Evolutionary conservation across 2,888 invertebrate genomes (phyloP), one percentile per base, ranked within the genome.

Genomic region (Synanthedon vespiformis): DNA sequence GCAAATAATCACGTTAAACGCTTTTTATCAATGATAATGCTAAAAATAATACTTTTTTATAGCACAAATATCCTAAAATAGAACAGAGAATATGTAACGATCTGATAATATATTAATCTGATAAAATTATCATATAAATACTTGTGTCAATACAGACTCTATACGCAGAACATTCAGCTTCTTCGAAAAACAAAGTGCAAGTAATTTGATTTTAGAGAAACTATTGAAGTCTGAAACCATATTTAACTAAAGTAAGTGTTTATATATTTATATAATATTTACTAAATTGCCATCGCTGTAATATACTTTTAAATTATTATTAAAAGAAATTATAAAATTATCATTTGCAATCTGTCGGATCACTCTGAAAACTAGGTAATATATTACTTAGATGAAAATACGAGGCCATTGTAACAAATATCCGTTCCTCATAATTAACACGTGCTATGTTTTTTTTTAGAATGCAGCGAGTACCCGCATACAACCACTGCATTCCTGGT

Each of bases 391-490:
- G 22, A 3, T 22, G 4, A 22, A 22, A 22, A 22, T 22, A 22
- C 4, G n/a, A 22, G 22, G 22, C 22, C 18, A 22, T 4, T 4
- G 4, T 5, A 22, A 22, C 1, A 22, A 22, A 22, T 5, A 22
- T 22, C 5, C 22, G 5, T 22, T 22, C 5, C 5, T 4, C 4
- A 22, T 22, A 22, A 5, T 22, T 22, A 22, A 22, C 13, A 41
- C 1, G 8, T 44, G 14, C 18, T 48, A 12, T 12, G 53, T 40
- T 18, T 59, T 55, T 55, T 72, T 61, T 12, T 64, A 84, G 81
- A 67, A 83, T 84, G 82, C 79, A 82, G 56, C 78, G 74, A 50
- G 12, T 34, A 10, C 70, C 74, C 56, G 64, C 61, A 48, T 70
- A 64, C 62, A 71, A 74, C 56, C 60, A 61, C 51, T 55, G 52